Evolutionary conservation across 1,140 invertebrate genomes (phyloP).

Genomic region (Muscidifurax raptorellus): DNA sequence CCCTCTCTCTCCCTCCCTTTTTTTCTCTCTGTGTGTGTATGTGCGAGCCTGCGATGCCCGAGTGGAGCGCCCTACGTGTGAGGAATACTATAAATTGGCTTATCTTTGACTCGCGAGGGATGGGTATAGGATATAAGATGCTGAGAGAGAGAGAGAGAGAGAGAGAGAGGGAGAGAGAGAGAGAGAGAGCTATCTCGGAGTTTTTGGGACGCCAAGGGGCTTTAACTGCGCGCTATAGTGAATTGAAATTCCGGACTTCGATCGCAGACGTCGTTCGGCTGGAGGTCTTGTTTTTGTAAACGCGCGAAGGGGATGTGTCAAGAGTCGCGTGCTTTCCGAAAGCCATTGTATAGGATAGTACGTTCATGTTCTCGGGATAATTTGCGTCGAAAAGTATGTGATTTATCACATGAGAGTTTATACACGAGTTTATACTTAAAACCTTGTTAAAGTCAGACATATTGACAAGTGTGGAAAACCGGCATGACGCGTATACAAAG

Average conservation of each 20-base stretch:
- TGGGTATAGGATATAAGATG: background rate
- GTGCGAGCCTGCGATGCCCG: background rate
- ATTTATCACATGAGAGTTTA: no score
- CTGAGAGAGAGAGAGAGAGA: background rate
- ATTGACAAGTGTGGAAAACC: background rate
- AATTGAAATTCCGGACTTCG: background rate
- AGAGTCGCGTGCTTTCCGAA: no score
- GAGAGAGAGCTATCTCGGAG: no score
- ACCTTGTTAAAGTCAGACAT: background rate
- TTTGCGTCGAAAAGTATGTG: no score
- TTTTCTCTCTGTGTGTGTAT: background rate
- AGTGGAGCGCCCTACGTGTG: background rate
- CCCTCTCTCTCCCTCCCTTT: background rate
- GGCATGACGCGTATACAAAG: background rate
- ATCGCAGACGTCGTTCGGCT: no score
- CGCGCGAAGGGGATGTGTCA: no score
- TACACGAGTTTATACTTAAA: no score
- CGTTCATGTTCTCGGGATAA: no score
- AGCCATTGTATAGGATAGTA: no score
- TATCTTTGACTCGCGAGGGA: conserved; percentile 13
- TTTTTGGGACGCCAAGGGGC: no score
- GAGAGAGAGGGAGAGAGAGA: background rate
- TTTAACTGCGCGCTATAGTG: background rate
- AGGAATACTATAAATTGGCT: conserved; percentile 20
- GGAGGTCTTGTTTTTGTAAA: background rate